A percentile compares a stretch with the other conserved stretches of the same genome.
These are phyloP conservation scores for Drosophila seguyi DNA, from an alignment of 1,140 invertebrate genomes.

Conservation along the genomic window DNA sequence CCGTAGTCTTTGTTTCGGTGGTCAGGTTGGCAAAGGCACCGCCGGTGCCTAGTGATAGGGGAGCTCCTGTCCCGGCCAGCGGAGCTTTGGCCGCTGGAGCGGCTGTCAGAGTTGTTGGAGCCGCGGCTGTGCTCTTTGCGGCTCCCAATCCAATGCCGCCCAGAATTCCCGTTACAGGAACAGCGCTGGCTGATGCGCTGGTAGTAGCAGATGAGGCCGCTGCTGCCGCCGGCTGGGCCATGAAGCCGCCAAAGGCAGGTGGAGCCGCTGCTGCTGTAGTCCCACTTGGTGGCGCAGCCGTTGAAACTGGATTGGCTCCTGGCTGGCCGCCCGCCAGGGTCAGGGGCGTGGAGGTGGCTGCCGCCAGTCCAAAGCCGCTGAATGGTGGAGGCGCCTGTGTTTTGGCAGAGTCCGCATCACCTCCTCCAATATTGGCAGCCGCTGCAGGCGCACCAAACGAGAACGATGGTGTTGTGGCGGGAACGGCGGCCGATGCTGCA, in stretches of 20 bases:
- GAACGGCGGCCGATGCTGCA: slow-evolving; percentile 13
- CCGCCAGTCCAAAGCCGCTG: slow-evolving; percentile 48
- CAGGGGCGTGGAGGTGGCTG: slow-evolving; percentile 21
- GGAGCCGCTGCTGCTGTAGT: slow-evolving; percentile 33
- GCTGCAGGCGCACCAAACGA: slow-evolving; percentile 53
- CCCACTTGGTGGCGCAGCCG: slow-evolving; percentile 20
- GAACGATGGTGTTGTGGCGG: slow-evolving; percentile 62
- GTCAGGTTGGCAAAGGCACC: slow-evolving; percentile 64
- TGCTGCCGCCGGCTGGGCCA: slow-evolving; percentile 23
- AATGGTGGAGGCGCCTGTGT: slow-evolving; percentile 56
- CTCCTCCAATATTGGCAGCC: slow-evolving; percentile 41
- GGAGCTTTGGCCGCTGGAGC: slow-evolving; percentile 42
- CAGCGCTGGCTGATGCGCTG: slow-evolving; percentile 4
- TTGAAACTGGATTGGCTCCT: slow-evolving; percentile 19
- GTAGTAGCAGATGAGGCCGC: slow-evolving; percentile 34
- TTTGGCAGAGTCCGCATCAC: slow-evolving; percentile 55
- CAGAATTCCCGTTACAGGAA: slow-evolving; percentile 21
- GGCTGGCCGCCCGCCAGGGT: slow-evolving; percentile 8
- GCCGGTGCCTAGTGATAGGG: slow-evolving; percentile 33
- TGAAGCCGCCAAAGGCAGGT: slow-evolving; percentile 54
- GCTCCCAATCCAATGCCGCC: slow-evolving; percentile 31
- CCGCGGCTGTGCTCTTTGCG: slow-evolving; percentile 19
- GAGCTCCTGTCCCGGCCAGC: slow-evolving; percentile 28
- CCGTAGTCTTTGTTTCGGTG: slow-evolving; percentile 73
- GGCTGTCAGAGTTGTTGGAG: slow-evolving; percentile 22